Percentiles rank a stretch among this genome's conserved stretches.
phyloP scores from a whole-genome alignment of 2,888 invertebrate genomes.

The Thumatha senex region DNA sequence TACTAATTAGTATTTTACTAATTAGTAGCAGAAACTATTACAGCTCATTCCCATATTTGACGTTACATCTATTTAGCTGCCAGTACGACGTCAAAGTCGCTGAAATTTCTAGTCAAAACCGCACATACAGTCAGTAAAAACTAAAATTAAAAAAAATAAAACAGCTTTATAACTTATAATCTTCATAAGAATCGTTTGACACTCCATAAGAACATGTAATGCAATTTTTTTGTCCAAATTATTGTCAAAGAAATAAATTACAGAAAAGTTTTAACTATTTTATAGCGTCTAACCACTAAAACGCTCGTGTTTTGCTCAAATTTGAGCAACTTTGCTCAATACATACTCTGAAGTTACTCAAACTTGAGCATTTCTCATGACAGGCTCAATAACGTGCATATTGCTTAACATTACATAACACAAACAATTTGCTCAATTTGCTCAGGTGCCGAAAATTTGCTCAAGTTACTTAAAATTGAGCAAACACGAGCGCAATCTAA shows the following conservation, averaged over 20 bases:
- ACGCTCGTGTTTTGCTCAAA: constrained; percentile 25
- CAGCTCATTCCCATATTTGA: neutral
- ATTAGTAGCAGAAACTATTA: too few species aligned
- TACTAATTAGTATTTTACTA: neutral
- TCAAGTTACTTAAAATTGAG: constrained; percentile 18
- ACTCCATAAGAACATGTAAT: constrained; percentile 33
- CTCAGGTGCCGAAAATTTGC: constrained; percentile 10
- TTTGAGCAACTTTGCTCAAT: constrained; percentile 13
- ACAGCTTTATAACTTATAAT: constrained; percentile 37
- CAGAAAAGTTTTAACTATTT: constrained; percentile 31
- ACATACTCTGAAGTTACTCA: constrained; percentile 8
- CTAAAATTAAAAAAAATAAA: constrained; percentile 39
- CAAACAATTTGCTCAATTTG: constrained; percentile 7
- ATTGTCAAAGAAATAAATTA: constrained; percentile 34
- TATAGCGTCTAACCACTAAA: constrained; percentile 39
- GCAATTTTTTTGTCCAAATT: constrained; percentile 20
- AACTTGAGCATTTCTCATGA: constrained; percentile 22
- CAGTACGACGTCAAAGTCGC: neutral
- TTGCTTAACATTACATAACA: constrained; percentile 22
- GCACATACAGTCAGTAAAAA: constrained; percentile 35
- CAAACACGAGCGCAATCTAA: constrained; percentile 30
- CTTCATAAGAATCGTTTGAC: constrained; percentile 60
- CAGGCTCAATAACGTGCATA: constrained; percentile 16
- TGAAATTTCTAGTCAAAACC: constrained; percentile 19
- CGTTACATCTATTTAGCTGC: constrained; percentile 22